phyloP scores from a whole-genome alignment of 2,113 vertebrate genomes.

The Clarias macrocephalus region DNA sequence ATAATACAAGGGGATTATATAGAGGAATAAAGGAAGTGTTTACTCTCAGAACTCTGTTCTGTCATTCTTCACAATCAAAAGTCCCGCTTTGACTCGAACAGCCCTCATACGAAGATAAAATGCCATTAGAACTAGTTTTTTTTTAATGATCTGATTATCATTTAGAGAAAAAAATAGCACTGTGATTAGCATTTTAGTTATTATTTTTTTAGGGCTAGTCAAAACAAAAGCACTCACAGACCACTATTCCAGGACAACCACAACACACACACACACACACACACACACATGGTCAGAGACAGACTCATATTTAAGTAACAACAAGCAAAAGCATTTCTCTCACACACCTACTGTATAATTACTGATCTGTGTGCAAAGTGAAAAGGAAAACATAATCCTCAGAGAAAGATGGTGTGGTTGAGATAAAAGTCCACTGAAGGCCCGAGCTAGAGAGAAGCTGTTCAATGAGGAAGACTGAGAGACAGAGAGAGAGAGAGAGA shows the following conservation, averaged over 20 bases:
- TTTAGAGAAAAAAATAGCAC: not conserved
- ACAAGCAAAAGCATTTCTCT: slow-evolving; percentile 50
- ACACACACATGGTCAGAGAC: slow-evolving; percentile 17
- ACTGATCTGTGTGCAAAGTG: slow-evolving; percentile 55
- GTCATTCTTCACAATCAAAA: too few species aligned
- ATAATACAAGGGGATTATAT: too few species aligned
- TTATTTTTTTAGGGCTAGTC: not conserved
- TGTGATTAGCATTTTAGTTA: not conserved
- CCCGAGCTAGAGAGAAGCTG: slow-evolving; percentile 41
- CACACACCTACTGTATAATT: slow-evolving; percentile 57
- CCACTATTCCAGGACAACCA: not conserved
- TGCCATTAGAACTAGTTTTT: not conserved
- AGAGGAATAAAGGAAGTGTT: too few species aligned
- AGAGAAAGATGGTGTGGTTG: slow-evolving; percentile 58
- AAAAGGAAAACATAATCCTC: slow-evolving; percentile 62
- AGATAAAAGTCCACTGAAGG: slow-evolving; percentile 70
- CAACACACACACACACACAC: not conserved
- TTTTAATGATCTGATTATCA: not conserved
- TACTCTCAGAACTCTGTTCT: too few species aligned
- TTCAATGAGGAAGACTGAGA: slow-evolving; percentile 39
- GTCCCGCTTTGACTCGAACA: too few species aligned
- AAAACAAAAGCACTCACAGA: not conserved
- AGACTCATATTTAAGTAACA: slow-evolving; percentile 30
- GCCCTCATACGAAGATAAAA: not conserved
- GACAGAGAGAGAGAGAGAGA: slow-evolving; percentile 34